A percentile compares a stretch with the other conserved stretches of the same genome.
Evolutionary conservation across 2,797 vertebrate species (phyloP).

Genomic region (Coranthus polyacanthus): DNA sequence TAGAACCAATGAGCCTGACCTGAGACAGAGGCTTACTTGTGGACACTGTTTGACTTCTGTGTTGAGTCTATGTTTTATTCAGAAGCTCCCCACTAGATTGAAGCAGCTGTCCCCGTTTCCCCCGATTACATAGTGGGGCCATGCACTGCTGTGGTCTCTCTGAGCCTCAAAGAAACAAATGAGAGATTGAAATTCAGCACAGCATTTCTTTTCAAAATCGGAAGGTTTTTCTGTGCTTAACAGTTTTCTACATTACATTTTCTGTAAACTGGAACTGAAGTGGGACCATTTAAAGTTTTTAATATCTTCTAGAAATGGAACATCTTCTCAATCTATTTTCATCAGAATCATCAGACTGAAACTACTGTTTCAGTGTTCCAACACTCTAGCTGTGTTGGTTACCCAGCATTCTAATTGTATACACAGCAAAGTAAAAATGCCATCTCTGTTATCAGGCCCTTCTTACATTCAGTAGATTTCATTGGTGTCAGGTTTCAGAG

Average conservation of each 20-base stretch:
- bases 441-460: slow-evolving; percentile 24
- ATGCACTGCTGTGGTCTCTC: slow-evolving; percentile 48
- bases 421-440: slow-evolving; percentile 9
- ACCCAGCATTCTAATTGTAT: slow-evolving; percentile 29
- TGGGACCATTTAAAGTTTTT: slow-evolving; percentile 27
- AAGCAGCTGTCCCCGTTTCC: slow-evolving; percentile 69
- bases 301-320: slow-evolving; percentile 3
- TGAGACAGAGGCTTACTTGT: slow-evolving; percentile 77
- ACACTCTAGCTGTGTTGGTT: neutral
- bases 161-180: slow-evolving; percentile 51
- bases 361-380: too few species aligned
- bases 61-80: slow-evolving; percentile 76
- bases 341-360: slow-evolving; percentile 22
- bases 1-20: slow-evolving; percentile 43
- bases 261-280: slow-evolving; percentile 35
- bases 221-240: slow-evolving; percentile 32
- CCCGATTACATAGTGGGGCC: slow-evolving; percentile 34
- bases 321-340: slow-evolving; percentile 17
- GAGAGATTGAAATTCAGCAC: slow-evolving; percentile 55
- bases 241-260: slow-evolving; percentile 19
- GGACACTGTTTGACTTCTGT: slow-evolving; percentile 69
- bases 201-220: slow-evolving; percentile 43
- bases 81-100: slow-evolving; percentile 63
- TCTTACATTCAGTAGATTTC: slow-evolving; percentile 17
- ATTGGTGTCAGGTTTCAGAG: slow-evolving; percentile 55